Base-by-base conservation (phyloP, 1,140 invertebrate genomes). In the Trichonephila clavipes region DNA sequence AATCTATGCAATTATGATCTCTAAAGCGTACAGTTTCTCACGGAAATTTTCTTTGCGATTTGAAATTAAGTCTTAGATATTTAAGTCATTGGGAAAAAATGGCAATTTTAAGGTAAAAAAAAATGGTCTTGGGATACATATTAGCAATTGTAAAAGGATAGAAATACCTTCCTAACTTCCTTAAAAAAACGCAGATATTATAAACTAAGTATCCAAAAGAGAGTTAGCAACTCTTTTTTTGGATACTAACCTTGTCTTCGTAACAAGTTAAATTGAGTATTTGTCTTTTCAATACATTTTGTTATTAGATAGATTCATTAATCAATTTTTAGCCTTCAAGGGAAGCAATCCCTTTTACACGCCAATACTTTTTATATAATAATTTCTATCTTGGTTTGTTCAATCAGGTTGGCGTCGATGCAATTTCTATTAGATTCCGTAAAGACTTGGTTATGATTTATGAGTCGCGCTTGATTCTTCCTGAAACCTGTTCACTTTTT, bases 391-490 rank as follows among this genome's bases (percentile, higher is more conserved):
- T 85, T 85, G 83, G 83, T 51, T 59, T 85, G 81, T 85, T 61
- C 10, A 51, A 51, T 85, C 24, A 85, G 24, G n/a, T 21, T 19
- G 83, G 83, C 83, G 83, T 85, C 83, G 51, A 85, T 85, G 28
- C 28, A 77, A 77, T 77, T 16, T 14, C 51, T 61, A 19, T 61
- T 59, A 21, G 44, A 64, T 40, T 88, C 12, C 61, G 62, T 28
- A 88, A 88, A 88, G 28, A 88, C 28, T 58, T 88, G 51, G 86
- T 19, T 64, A 64, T 88, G 86, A 88, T 88, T 88, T 88, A 88
- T 64, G 62, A 61, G 61, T 58, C 40, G 51, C 18, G 12, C 64
- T 66, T 28, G 62, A 44, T 16, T 61, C 40, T 88, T 44, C 82
- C 19, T 28, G 19, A 88, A 88, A 88, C 86, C 86, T 58, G 86